Evolutionary conservation across 2,797 vertebrate species (phyloP).

Genomic region (Poecile montanus): DNA sequence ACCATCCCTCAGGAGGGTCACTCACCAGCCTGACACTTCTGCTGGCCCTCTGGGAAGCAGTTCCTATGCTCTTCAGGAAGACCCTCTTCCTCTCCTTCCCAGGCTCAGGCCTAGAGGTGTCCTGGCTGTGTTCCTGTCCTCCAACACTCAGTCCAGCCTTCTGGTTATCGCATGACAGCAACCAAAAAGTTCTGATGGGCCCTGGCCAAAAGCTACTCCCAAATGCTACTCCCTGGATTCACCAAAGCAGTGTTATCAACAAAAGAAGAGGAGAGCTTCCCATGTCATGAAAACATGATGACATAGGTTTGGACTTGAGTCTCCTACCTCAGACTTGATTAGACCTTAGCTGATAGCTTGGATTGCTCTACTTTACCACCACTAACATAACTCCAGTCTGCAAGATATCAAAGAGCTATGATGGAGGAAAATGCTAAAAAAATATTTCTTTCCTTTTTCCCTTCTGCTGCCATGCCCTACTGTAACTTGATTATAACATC

Average conservation of each 20-base stretch:
- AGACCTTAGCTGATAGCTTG: not conserved
- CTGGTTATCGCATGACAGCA: not conserved
- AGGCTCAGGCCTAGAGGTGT: not conserved
- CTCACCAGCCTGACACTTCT: not conserved
- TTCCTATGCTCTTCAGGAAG: not conserved
- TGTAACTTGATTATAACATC: not conserved
- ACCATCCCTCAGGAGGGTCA: not conserved
- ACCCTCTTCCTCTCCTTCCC: not conserved
- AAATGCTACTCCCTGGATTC: not conserved
- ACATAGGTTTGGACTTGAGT: not conserved
- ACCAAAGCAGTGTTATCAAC: not conserved
- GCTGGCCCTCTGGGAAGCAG: not conserved
- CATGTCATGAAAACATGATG: accelerated
- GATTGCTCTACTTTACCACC: not conserved
- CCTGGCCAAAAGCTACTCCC: not conserved
- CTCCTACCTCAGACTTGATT: not conserved
- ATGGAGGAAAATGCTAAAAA: not conserved
- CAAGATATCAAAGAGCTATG: not conserved
- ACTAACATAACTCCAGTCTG: not conserved
- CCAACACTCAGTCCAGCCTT: not conserved
- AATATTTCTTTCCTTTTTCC: not conserved
- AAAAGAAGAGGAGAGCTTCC: not conserved
- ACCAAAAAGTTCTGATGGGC: not conserved
- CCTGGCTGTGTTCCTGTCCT: not conserved
- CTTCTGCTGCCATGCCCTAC: not conserved